These are phyloP conservation scores for Lophotriccus pileatus DNA, from an alignment of 2,797 vertebrate genomes.

Conservation along the genomic window DNA sequence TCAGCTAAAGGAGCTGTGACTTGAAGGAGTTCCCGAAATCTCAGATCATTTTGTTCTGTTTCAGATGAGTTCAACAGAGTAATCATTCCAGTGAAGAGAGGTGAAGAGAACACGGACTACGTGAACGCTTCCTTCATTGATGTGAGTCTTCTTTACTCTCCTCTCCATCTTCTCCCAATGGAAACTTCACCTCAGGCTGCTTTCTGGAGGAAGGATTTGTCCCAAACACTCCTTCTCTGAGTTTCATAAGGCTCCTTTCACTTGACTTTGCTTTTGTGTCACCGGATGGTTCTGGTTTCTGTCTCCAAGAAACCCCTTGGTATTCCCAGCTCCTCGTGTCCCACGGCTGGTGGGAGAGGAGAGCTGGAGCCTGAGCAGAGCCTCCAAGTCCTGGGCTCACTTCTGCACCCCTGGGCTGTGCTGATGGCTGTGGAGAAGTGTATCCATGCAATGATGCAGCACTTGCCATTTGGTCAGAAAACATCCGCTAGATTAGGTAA, in stretches of 20 bases:
- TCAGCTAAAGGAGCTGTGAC: neutral
- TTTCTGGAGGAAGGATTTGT: neutral
- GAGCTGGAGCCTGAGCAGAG: neutral
- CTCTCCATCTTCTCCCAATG: neutral
- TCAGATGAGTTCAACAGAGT: conserved; percentile 98
- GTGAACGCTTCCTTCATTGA: conserved; percentile 98
- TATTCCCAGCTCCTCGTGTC: neutral
- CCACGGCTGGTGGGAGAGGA: neutral
- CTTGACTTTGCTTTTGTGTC: neutral
- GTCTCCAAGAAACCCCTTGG: neutral
- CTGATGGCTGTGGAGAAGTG: neutral
- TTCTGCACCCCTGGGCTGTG: neutral
- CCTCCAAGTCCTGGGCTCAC: neutral
- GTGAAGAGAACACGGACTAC: conserved; percentile 97
- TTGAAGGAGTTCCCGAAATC: neutral
- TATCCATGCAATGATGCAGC: neutral
- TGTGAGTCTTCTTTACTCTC: conserved; percentile 78
- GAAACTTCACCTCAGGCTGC: neutral
- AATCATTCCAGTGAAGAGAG: conserved; percentile 97
- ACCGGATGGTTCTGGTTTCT: neutral
- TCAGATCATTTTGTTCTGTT: neutral
- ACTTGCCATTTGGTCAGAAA: neutral
- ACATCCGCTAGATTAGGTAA: neutral
- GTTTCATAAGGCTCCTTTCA: neutral
- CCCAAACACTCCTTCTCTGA: neutral